phyloP scores from a whole-genome alignment of 2,113 vertebrate species.

The Cryptotis parvus region DNA sequence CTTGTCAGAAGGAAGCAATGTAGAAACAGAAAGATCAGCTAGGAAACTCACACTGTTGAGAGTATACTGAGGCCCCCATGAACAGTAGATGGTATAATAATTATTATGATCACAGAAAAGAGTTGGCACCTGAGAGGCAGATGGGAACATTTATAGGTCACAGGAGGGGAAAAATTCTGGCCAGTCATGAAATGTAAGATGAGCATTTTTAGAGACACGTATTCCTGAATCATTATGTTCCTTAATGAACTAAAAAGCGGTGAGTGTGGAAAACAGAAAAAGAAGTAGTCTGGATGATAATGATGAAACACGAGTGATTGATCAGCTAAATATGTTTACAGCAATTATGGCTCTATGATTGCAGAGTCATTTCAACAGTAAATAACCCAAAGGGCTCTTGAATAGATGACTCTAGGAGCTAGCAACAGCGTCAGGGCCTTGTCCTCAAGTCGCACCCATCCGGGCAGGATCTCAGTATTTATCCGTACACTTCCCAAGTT shows the following conservation, averaged over 20 bases:
- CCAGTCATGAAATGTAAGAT: not conserved
- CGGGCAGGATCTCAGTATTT: not conserved
- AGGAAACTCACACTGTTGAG: not conserved
- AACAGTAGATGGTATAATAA: not conserved
- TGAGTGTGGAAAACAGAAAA: not conserved
- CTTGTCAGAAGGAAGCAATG: not conserved
- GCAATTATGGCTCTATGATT: not conserved
- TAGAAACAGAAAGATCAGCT: not conserved
- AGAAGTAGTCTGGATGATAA: not conserved
- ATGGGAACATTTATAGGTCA: not conserved
- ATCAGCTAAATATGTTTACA: not conserved
- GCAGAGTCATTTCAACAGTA: not conserved
- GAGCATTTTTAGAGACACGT: not conserved
- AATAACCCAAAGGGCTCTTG: not conserved
- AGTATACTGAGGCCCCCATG: not conserved
- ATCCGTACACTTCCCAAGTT: not conserved
- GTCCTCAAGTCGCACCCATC: not conserved
- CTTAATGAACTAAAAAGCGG: not conserved
- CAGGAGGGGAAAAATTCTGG: conserved; percentile 7
- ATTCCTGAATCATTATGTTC: not conserved
- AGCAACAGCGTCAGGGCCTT: not conserved
- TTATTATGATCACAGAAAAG: not conserved
- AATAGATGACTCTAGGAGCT: not conserved
- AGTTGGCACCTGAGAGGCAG: no score
- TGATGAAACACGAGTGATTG: not conserved